Conservation (phyloP, 1,140 invertebrate species). For the Pachypeltis micranthus region DNA sequence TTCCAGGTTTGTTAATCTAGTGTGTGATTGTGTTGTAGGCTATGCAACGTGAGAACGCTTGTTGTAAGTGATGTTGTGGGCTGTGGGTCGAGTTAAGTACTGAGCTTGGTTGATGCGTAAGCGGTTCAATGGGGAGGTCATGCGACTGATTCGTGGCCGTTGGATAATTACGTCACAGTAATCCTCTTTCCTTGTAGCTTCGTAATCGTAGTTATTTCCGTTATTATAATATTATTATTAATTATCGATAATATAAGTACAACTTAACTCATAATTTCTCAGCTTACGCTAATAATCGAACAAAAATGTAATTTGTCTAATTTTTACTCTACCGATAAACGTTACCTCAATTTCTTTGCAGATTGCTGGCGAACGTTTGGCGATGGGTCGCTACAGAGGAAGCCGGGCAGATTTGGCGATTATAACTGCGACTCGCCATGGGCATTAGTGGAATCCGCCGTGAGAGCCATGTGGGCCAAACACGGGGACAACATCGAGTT, state of each 20-base stretch:
- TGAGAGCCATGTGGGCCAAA: constrained; percentile 64
- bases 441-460: constrained; percentile 70
- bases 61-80: background rate
- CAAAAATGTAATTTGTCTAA: background rate
- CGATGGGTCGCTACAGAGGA: background rate
- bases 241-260: too few species aligned
- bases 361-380: constrained; percentile 21
- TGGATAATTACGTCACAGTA: too few species aligned
- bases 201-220: too few species aligned
- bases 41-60: too few species aligned
- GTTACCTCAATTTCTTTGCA: constrained; percentile 13
- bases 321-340: background rate
- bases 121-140: too few species aligned
- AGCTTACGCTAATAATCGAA: background rate
- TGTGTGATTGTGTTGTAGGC: too few species aligned
- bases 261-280: too few species aligned
- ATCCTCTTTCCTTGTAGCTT: too few species aligned
- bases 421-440: constrained; percentile 81
- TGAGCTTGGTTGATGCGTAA: too few species aligned
- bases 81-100: background rate
- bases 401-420: constrained; percentile 60
- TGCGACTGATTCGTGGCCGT: too few species aligned
- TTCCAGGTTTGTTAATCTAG: too few species aligned
- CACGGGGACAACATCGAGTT: constrained; percentile 78
- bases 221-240: too few species aligned